Base-by-base conservation (phyloP, 2,797 vertebrate species). In the Halcyon leucocephala region DNA sequence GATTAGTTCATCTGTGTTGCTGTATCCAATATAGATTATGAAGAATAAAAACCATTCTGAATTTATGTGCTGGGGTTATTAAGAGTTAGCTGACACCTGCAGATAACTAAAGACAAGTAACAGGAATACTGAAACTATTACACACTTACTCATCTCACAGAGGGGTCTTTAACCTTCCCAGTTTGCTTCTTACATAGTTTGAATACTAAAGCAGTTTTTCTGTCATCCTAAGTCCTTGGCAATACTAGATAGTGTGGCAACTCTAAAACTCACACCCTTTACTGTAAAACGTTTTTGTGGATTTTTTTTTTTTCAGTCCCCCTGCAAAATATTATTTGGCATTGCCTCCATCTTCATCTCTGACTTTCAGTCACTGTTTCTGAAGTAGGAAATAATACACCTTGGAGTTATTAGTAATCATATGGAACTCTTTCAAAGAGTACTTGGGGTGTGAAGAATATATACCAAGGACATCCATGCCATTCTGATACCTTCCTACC, bases 381-480 rank as follows among this genome's bases (percentile, higher is more conserved):
- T 86, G 57, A 85, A 83, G 48, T 66, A 87, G 82, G 78, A 96
- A 97, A 78, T 78, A 92, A 92, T 73, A 78, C 42, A 58, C 77
- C 69, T 94, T 77, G 37, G 77, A 90, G 80, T 95, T 73, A 92
- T 90, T 92, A 93, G 90, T 78, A 88, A 83, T 94, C 7, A 29
- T 18, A 82, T 18, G 35, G 28, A 93, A 93, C 16, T 37, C 90
- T 58, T 92, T 87, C 73, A 94, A 93, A 54, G 78, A 91, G 66
- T 79, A 92, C 64, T 85, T 76, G 35, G 41, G 67, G 33, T 94
- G 61, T 64, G 57, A 89, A 92, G 76, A 93, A 90, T 91, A 60
- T 61, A 67, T 55, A 66, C 22, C 73, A 90, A 94, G 65, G 73
- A 86, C 87, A 85, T 48, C 42, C 29, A 29, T 82, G 70, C 60